Base-by-base conservation (phyloP, 2,113 vertebrate genomes). In the Neodontobutis hainanensis region DNA sequence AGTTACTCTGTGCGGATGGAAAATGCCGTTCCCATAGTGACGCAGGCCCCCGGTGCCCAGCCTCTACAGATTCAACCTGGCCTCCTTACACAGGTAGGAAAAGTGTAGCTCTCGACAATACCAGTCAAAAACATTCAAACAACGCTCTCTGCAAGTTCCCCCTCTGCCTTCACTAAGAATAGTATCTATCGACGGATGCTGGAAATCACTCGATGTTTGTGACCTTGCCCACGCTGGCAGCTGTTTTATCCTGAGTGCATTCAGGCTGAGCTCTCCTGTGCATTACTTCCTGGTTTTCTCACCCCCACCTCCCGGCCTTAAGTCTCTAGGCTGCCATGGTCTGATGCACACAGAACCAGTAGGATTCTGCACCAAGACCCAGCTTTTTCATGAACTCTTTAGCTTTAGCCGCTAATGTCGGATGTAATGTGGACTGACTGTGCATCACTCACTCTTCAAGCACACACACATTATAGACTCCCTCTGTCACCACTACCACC, bases 1-100 rank as follows among this genome's bases (percentile, higher is more conserved):
- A 94, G 97, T 81, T 99, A 98, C 88, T 98, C 97, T 0, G 96
- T 99, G 85, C 93, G 96, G 70, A 97, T 99, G 97, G 97, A 99
- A 83, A 98, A 97, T 0, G 95, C 97, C 0, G 96, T 99, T 89
- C 97, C 97, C 86, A 97, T 99, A 82, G 97, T 99, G 90, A 99
- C 97, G 16, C 97, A 98, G 84, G 95, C 97, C 78, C 96, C 97
- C 0, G 95, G 95, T 68, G 94, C 96, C 11, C 97, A 97, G 82
- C 95, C 97, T 75, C 94, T 99, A 74, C 97, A 99, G 90, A 97
- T 99, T 88, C 97, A 99, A 53, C 95, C 96, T 46, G 94, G 97
- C 67, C 95, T 99, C 57, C 95, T 99, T 0, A 94, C 97, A 90
- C 97, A 99, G 97, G 97, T 99, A 96, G 45, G 81, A 60, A 19